Evolutionary conservation across 2,888 invertebrate genomes (phyloP), one percentile per base, ranked within the genome.

Genomic region (Cordilura impudica): DNA sequence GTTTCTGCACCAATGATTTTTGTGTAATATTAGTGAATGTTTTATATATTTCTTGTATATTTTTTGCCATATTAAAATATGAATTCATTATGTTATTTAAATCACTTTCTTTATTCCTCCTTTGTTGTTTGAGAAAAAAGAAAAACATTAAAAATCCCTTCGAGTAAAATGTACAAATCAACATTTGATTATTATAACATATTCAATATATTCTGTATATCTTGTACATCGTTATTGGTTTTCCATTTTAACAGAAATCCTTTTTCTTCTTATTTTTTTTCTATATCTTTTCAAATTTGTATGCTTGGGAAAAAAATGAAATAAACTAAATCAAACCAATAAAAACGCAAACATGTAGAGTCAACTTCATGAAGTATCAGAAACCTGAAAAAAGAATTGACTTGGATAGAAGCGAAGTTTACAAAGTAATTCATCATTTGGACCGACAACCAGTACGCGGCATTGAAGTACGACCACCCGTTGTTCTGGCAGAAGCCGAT

Each of bases 351-450:
- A 70, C 63, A 63, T 66, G 29, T 90, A 97, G 97, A 88, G 95
- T 97, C 73, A 97, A 97, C 91, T 97, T 97, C 90, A 93, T 96
- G 92, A 97, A 97, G 89, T 96, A 95, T 90, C 94, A 96, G 87
- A 95, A 95, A 85, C 94, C 94, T 26, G 94, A 95, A 78, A 93
- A 93, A 60, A 93, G 93, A 78, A 91, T 94, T 85, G 94, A 95
- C 88, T 91, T 95, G 82, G 93, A 94, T 89, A 91, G 93, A 85
- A 96, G 96, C 73, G 95, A 95, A 87, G 95, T 95, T 4, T 96
- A 94, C 90, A 94, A 94, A 88, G 90, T 95, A 88, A 92, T 96
- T 76, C 96, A 96, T 90, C 93, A 94, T 84, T 92, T 94, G 92
- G 94, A 94, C 82, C 92, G 92, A 81, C 91, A 92, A 74, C 94